phyloP scores from a whole-genome alignment of 2,888 invertebrate genomes.

The Lagria hirta region DNA sequence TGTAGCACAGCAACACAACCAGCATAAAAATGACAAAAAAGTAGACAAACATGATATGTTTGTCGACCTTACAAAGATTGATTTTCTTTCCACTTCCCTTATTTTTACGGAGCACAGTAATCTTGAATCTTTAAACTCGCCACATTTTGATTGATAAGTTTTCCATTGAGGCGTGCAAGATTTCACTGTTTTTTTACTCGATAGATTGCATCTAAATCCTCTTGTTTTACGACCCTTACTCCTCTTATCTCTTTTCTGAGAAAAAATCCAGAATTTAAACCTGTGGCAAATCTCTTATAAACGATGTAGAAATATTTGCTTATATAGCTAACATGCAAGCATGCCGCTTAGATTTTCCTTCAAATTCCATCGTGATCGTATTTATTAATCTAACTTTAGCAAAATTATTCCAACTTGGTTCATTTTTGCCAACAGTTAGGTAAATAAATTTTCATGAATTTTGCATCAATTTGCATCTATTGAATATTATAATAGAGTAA shows the following conservation, averaged over 20 bases:
- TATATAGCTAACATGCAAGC: no score
- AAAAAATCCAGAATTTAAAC: constrained; percentile 1
- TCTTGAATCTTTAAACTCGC: not conserved
- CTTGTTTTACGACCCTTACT: constrained; percentile 9
- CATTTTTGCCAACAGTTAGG: not conserved
- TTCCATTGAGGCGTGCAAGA: constrained; percentile 12
- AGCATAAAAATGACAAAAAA: constrained; percentile 9
- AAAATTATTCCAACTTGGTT: no score
- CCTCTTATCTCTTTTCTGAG: not conserved
- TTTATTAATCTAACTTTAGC: no score
- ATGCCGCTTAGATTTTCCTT: no score
- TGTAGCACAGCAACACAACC: constrained; percentile 11
- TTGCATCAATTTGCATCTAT: not conserved
- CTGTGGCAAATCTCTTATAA: constrained; percentile 1
- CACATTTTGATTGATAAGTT: constrained; percentile 14
- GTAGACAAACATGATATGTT: constrained; percentile 5
- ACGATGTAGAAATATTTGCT: not conserved
- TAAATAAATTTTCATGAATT: constrained; percentile 5
- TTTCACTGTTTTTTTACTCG: constrained; percentile 10
- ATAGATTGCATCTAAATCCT: constrained; percentile 4
- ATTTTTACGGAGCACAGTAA: no score
- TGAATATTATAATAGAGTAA: not conserved
- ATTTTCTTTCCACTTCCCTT: constrained; percentile 10
- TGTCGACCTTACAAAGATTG: constrained; percentile 9
- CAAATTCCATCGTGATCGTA: no score